Base-by-base conservation (phyloP, 2,888 invertebrate genomes). In the Laspeyria flexula region DNA sequence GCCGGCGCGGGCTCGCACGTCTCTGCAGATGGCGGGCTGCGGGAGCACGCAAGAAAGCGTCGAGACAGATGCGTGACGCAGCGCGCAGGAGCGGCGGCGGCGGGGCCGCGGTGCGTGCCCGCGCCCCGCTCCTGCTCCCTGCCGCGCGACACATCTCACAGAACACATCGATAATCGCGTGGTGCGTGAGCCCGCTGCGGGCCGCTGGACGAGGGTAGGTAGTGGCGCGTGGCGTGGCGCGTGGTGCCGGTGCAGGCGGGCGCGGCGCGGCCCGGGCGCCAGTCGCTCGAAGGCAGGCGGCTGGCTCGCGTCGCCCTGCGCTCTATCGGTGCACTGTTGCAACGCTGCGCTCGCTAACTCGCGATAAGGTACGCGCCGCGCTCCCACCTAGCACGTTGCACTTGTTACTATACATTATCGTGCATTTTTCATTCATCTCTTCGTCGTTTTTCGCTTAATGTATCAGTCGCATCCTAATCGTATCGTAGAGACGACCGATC, bases 11-110 rank as follows among this genome's bases (percentile, higher is more conserved):
- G 58, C 60, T 55, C 72, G 70, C 75, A 75, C 83, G 76, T 79
- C 85, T 86, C 85, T 90, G 89, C 90, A 85, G 90, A 86, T 87
- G 85, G 83, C 81, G 75, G 76, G 79, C 73, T 84, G 85, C 86
- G 86, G 82, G 84, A 81, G 80, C 85, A 86, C 87, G 85, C 86
- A 87, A 85, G 88, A 77, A 85, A 76, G 67, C 80, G 79, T 75
- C 82, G 84, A 87, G 89, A 88, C 80, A 85, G 88, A 90, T 90
- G 91, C 91, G 91, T 91, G 88, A 87, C 91, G 90, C 91, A 90
- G 85, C 88, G 91, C 90, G 91, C 91, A 90, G 90, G 88, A 86
- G 70, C 86, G 75, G 73, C 77, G 5, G 60, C 85, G 81, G 82
- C 83, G 71, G 79, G 45, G 31, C 37, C 45, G 41, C 65, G 48